These are phyloP conservation scores for Dastarcus helophoroides DNA, from an alignment of 2,888 invertebrate genomes.

Conservation along the genomic window DNA sequence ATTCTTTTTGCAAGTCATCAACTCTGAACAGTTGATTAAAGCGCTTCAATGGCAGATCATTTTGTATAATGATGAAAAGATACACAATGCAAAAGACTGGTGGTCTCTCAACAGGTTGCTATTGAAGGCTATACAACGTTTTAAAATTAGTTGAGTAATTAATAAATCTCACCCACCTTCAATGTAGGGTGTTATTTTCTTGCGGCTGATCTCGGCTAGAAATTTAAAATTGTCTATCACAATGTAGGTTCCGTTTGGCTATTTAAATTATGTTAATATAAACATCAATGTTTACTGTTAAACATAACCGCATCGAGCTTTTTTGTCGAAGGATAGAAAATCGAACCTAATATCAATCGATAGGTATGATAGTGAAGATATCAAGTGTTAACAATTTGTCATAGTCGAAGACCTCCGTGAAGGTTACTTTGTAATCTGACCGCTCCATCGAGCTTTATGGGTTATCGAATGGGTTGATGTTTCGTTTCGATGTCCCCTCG, in stretches of 20 bases:
- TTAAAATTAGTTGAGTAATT: conserved; percentile 3
- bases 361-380: no score
- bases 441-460: conserved; percentile 22
- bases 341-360: no score
- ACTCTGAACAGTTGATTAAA: conserved; percentile 24
- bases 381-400: no score
- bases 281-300: no score
- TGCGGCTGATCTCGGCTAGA: no score
- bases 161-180: no score
- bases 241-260: no score
- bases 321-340: no score
- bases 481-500: conserved; percentile 18
- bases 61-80: conserved; percentile 20
- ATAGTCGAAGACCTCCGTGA: conserved; percentile 19
- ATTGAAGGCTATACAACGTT: conserved; percentile 3
- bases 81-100: conserved; percentile 11
- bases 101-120: conserved; percentile 10
- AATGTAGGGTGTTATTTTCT: no score
- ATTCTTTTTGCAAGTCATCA: conserved; percentile 18
- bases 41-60: conserved; percentile 21
- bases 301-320: no score
- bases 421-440: conserved; percentile 21
- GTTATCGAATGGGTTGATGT: conserved; percentile 17
- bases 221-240: no score
- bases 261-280: no score